phyloP scores from a whole-genome alignment of 23 tunicate genomes.

The Trididemnum miniatum region DNA sequence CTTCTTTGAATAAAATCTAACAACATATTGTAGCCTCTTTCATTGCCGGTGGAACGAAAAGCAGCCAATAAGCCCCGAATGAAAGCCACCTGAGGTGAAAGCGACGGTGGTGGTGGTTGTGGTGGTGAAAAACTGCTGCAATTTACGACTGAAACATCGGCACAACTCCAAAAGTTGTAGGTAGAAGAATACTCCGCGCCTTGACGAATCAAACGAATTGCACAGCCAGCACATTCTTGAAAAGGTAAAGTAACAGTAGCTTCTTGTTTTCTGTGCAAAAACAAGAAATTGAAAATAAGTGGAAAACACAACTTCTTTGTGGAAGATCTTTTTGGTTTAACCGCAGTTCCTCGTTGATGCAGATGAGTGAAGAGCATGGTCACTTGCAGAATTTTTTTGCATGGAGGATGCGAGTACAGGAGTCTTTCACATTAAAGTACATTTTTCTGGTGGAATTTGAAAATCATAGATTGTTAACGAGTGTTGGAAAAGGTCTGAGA shows the following conservation, averaged over 20 bases:
- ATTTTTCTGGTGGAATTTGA: too few species aligned
- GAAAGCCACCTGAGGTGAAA: not conserved
- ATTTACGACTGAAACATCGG: slow-evolving; percentile 47
- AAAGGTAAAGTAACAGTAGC: slow-evolving; percentile 32
- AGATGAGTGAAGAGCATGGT: too few species aligned
- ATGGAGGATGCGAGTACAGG: too few species aligned
- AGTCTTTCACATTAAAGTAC: too few species aligned
- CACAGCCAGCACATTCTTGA: slow-evolving; percentile 49
- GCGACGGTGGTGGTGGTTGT: not conserved
- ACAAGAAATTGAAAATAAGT: too few species aligned
- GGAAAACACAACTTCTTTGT: too few species aligned
- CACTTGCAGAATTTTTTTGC: too few species aligned
- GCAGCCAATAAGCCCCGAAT: not conserved
- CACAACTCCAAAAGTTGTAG: slow-evolving; percentile 75
- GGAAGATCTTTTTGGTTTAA: too few species aligned
- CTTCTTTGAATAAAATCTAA: not conserved
- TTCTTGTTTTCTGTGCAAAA: slow-evolving; percentile 42
- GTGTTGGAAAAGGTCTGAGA: too few species aligned
- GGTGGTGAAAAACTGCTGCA: not conserved
- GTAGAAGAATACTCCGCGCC: slow-evolving; percentile 56
- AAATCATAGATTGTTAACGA: too few species aligned
- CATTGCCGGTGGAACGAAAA: not conserved
- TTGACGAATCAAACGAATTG: slow-evolving; percentile 51
- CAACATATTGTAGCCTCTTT: not conserved
- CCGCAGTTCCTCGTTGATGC: too few species aligned